Base-by-base conservation (phyloP, 2,113 vertebrate species). In the Pelobates fuscus region DNA sequence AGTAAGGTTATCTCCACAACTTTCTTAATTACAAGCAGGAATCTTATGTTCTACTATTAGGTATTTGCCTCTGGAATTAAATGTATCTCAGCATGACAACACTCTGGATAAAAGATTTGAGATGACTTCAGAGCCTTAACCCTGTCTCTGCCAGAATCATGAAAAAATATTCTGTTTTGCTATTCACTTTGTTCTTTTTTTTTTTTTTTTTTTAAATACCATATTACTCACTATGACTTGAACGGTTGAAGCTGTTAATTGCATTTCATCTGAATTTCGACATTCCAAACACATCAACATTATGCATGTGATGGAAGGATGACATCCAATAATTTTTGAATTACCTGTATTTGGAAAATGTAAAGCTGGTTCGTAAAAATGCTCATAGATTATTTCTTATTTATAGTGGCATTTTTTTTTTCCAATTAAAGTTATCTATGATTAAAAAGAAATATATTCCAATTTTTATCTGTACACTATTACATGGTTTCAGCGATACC, bases 1-100 rank as follows among this genome's bases (percentile, higher is more conserved):
- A 89, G 82, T 0, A 14, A 85, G 87, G 85, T 89, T 90, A 88
- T 90, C 87, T 88, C 86, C 79, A 82, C 78, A 77, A 77, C 81
- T 87, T 80, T 83, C 79, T 78, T 89, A 89, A 90, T 90, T 87
- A 86, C 2, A 70, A 43, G 79, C 87, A 88, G 77, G 87, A 87
- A 84, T 88, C 85, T 80, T 88, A 82, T 80, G 61, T 49, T 30
- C 4, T n/a, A 78, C 81, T 78, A 79, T 82, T 1, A 84, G 65
- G 80, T 82, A 59, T 80, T 85, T 78, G 77, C 37, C 80, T 60
- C 75, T 81, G 27, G 71, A 76, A 76, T 76, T 76, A 76, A 76
- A 76, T 76, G 72, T 18, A 61, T 61, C 72, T 67, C 63, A 25
- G 72, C 63, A 24, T 67, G 72, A 75, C 62, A 75, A 75, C 62